phyloP scores from a whole-genome alignment of 2,888 invertebrate species.

The Pollenia labialis region DNA sequence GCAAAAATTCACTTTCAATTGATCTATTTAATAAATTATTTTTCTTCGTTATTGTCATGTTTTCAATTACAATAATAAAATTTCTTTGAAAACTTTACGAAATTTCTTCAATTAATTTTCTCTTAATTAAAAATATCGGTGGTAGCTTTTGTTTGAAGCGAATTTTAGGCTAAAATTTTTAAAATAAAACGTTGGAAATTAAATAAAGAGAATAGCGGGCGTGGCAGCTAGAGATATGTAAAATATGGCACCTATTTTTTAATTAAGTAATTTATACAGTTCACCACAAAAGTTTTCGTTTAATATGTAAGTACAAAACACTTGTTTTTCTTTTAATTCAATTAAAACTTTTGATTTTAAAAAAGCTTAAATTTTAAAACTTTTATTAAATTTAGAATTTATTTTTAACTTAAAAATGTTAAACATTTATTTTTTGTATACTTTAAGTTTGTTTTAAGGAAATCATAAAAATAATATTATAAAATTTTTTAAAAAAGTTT shows the following conservation, averaged over 20 bases:
- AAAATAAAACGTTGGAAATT: neutral
- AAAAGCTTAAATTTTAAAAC: conserved; percentile 5
- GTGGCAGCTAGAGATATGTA: conserved; percentile 78
- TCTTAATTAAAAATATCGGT: conserved; percentile 54
- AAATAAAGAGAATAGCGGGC: conserved; percentile 40
- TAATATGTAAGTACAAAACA: conserved; percentile 50
- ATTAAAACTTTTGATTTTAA: neutral
- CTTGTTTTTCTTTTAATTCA: conserved; percentile 4
- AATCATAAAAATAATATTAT: conserved; percentile 22
- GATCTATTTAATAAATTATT: conserved; percentile 68
- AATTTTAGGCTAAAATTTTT: neutral
- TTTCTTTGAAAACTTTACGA: neutral
- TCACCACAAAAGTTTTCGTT: neutral
- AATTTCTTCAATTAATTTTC: neutral
- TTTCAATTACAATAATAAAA: neutral
- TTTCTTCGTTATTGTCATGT: conserved; percentile 65
- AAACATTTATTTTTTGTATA: conserved; percentile 59
- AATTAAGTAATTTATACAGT: conserved; percentile 59
- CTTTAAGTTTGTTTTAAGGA: conserved; percentile 25
- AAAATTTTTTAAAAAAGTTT: conserved; percentile 16
- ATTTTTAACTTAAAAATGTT: conserved; percentile 44
- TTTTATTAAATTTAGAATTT: conserved; percentile 14
- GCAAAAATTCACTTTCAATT: conserved; percentile 63
- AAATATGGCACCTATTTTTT: conserved; percentile 65
- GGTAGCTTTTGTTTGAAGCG: conserved; percentile 46